Evolutionary conservation across 2,113 vertebrate species (phyloP).

Genomic region (Oxygymnocypris stewartii): DNA sequence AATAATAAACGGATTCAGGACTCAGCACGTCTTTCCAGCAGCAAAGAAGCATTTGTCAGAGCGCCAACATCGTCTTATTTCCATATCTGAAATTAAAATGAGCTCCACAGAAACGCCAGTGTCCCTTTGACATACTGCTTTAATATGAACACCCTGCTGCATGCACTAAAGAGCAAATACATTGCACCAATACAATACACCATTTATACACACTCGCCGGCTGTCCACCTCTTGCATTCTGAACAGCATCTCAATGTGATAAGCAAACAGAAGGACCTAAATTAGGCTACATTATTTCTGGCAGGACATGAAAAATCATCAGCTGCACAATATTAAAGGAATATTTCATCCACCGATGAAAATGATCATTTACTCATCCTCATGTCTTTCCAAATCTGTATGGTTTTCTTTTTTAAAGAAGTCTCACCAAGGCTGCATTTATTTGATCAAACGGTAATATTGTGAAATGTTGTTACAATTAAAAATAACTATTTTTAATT

Average conservation of each 20-base stretch:
- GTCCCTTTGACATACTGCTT: constrained; percentile 26
- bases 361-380: neutral
- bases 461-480: neutral
- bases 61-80: constrained; percentile 27
- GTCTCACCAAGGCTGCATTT: too few relatives aligned
- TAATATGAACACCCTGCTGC: constrained; percentile 37
- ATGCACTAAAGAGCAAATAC: constrained; percentile 15
- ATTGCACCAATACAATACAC: constrained; percentile 18
- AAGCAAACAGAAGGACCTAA: neutral
- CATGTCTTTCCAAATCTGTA: neutral
- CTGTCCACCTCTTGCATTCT: neutral
- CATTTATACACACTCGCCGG: constrained; percentile 36
- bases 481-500: neutral
- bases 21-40: constrained; percentile 19
- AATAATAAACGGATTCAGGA: neutral
- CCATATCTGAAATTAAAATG: constrained; percentile 55
- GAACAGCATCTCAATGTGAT: constrained; percentile 10
- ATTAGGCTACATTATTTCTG: neutral
- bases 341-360: neutral
- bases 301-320: neutral
- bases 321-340: neutral
- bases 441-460: neutral
- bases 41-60: constrained; percentile 3
- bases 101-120: constrained; percentile 9
- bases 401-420: neutral